Percentiles rank a stretch among this genome's conserved stretches.
Conservation (phyloP, 2,113 vertebrate species). For the Megatriorchis doriae region DNA sequence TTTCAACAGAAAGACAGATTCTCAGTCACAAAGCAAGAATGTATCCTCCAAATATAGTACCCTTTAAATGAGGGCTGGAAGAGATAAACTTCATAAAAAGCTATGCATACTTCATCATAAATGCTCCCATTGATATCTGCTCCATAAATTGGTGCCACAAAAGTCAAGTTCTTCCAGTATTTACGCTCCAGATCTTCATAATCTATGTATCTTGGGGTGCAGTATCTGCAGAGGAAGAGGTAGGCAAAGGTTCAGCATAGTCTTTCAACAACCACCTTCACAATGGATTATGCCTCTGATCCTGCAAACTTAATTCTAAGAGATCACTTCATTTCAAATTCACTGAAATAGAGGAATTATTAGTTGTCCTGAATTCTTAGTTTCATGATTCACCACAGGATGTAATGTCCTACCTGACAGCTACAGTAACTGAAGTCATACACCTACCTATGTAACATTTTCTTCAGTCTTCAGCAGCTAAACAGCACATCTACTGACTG, state of each 20-base stretch:
- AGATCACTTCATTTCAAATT: neutral
- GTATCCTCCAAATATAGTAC: neutral
- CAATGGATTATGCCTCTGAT: neutral
- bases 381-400: neutral
- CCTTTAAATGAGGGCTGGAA: neutral
- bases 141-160: constrained; percentile 82
- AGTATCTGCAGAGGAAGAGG: constrained; percentile 68
- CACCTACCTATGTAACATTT: neutral
- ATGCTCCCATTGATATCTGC: constrained; percentile 83
- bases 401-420: neutral
- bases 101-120: constrained; percentile 78
- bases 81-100: constrained; percentile 13
- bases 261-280: neutral
- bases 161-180: constrained; percentile 84
- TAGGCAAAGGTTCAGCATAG: neutral
- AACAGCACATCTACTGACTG: neutral
- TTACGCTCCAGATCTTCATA: constrained; percentile 83
- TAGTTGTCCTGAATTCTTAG: neutral
- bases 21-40: neutral
- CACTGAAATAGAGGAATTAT: neutral
- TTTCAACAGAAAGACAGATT: neutral
- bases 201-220: constrained; percentile 76
- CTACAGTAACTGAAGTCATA: neutral
- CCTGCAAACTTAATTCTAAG: neutral
- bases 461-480: neutral